Conservation (phyloP, 2,888 invertebrate genomes). For the Drosophila recens region DNA sequence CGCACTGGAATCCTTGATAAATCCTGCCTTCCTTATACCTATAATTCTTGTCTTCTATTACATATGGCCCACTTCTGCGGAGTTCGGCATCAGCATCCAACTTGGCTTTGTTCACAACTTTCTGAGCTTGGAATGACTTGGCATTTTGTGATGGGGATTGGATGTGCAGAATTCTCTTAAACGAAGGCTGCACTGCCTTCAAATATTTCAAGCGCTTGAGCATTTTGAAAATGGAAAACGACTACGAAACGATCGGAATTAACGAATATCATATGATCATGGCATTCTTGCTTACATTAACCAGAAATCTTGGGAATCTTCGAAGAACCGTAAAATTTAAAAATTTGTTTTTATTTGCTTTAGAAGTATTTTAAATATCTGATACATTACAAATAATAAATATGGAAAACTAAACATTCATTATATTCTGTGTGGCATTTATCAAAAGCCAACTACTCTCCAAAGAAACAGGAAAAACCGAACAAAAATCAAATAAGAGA, state of each 20-base stretch:
- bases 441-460: too few relatives aligned
- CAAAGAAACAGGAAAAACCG: too few relatives aligned
- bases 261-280: background rate
- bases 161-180: background rate
- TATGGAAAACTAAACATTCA: background rate
- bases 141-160: constrained; percentile 2
- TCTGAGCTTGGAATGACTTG: constrained; percentile 19
- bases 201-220: constrained; percentile 5
- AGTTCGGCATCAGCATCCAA: background rate
- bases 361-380: background rate
- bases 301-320: background rate
- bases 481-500: too few relatives aligned
- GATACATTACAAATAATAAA: background rate
- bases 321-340: background rate
- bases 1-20: constrained; percentile 90
- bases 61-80: constrained; percentile 27
- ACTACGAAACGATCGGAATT: background rate
- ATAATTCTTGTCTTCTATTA: constrained; percentile 32
- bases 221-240: constrained; percentile 1
- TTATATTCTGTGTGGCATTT: too few relatives aligned
- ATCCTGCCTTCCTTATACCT: constrained; percentile 78
- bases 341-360: background rate
- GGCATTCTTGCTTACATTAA: background rate
- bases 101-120: constrained; percentile 1
- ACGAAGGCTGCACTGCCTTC: background rate